phyloP scores from a whole-genome alignment of 2,888 invertebrate genomes.

The Odontomyia ornata region DNA sequence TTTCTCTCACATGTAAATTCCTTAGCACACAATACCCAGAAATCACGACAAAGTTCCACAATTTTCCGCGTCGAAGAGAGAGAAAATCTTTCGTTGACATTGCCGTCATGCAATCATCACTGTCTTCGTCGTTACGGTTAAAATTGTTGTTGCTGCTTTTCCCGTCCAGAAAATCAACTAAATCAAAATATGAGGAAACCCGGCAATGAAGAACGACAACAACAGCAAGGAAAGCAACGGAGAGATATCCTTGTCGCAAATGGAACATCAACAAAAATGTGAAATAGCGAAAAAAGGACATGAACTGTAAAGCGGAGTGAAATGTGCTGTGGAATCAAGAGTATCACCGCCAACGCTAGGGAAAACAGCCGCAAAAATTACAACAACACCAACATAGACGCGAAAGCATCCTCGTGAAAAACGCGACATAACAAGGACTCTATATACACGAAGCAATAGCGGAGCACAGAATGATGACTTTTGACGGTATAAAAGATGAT shows the following conservation, averaged over 20 bases:
- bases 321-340: not conserved
- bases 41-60: not conserved
- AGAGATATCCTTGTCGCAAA: not conserved
- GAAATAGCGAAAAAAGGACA: constrained; percentile 13
- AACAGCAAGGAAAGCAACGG: not conserved
- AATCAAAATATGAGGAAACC: constrained; percentile 33
- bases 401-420: constrained; percentile 21
- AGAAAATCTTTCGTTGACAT: constrained; percentile 14
- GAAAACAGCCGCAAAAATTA: not conserved
- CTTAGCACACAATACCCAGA: too few relatives aligned
- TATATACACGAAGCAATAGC: not conserved
- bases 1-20: too few relatives aligned
- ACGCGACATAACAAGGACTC: not conserved
- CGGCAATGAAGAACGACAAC: not conserved
- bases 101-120: not conserved
- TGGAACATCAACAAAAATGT: constrained; percentile 37
- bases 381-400: not conserved
- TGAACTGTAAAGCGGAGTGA: not conserved
- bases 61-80: constrained; percentile 13
- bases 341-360: not conserved
- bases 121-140: constrained; percentile 1
- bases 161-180: constrained; percentile 16
- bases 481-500: constrained; percentile 37
- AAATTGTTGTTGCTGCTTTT: not conserved
- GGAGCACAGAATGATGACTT: not conserved